Conservation (phyloP, 2,113 vertebrate species). For the Salvelinus sp. region DNA sequence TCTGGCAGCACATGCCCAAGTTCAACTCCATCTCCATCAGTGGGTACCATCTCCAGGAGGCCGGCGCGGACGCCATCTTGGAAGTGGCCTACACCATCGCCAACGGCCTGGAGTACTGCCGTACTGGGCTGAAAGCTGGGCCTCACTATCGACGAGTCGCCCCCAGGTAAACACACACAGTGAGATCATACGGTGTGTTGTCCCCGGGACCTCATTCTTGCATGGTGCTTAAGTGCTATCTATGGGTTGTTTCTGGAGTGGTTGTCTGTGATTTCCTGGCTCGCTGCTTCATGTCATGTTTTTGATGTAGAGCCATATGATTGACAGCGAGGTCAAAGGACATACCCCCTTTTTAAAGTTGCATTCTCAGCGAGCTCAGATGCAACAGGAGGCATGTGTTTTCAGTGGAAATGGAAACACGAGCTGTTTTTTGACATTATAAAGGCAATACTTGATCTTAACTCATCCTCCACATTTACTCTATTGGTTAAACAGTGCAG, state of each 20-base stretch:
- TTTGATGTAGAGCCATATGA: neutral
- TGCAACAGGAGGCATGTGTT: too few relatives aligned
- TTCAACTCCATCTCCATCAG: slow-evolving; percentile 99
- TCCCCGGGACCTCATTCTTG: neutral
- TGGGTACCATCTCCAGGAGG: slow-evolving; percentile 97
- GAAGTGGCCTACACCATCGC: slow-evolving; percentile 96
- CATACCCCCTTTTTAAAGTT: too few relatives aligned
- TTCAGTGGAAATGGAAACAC: too few relatives aligned
- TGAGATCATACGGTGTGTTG: neutral
- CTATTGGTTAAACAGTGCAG: too few relatives aligned
- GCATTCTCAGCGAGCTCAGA: too few relatives aligned
- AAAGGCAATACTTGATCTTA: too few relatives aligned
- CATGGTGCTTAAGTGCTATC: neutral
- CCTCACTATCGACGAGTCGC: slow-evolving; percentile 94
- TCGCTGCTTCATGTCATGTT: neutral
- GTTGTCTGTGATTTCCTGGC: too few relatives aligned
- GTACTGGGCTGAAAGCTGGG: slow-evolving; percentile 92
- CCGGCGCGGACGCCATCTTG: slow-evolving; percentile 91
- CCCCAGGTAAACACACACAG: slow-evolving; percentile 79
- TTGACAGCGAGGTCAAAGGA: neutral
- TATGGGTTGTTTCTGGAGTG: neutral
- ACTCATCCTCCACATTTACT: too few relatives aligned
- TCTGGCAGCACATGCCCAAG: slow-evolving; percentile 90
- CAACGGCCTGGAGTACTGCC: slow-evolving; percentile 95
- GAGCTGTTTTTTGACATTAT: too few relatives aligned